Base-by-base conservation (phyloP, 2,113 vertebrate genomes). In the Lipophrys pholis region DNA sequence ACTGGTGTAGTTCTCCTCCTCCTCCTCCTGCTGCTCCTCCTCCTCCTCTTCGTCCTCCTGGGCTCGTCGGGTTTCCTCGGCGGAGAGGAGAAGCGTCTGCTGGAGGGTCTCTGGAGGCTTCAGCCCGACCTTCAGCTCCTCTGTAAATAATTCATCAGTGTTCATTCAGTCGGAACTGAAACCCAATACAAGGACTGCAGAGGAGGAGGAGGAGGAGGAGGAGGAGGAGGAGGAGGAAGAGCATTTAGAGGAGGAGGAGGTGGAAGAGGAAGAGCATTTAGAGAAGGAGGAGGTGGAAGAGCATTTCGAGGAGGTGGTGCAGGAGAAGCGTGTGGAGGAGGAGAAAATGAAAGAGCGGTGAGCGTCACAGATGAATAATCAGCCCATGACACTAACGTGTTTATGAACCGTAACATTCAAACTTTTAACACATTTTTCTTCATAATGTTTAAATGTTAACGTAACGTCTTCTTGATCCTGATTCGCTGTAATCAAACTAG, bases 81-180 rank as follows among this genome's bases (percentile, higher is more conserved):
- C 11, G 7, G 16, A 40, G 30, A 49, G 38, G 45, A 63, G 30
- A 60, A 46, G 62, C 7, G 3, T 74, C 53, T 61, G 63, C 53
- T 11, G 9, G 10, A 57, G 67, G 69, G 67, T 81, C 80, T 76
- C 76, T 74, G 7, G 0, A 62, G 21, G 21, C 21, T 30, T 30
- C 21, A 30, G 21, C 21, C 60, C 69, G 84, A 87, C 88, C 88
- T 90, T 91, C 88, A 90, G 79, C 66, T 73, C 11, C 61, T 76
- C 81, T 82, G 83, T 93, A 87, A 93, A 93, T 93, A 91, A 93
- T 93, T 93, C 73, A 93, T 92, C 59, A 83, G 72, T 17, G 43
- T 83, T 92, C 89, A 91, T 90, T 91, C 78, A 91, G 80, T 81
- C 36, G 74, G 74, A 89, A 88, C 85, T 73, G 91, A 91, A 92